phyloP scores from a whole-genome alignment of 2,797 vertebrate species.

The Falco columbarius region DNA sequence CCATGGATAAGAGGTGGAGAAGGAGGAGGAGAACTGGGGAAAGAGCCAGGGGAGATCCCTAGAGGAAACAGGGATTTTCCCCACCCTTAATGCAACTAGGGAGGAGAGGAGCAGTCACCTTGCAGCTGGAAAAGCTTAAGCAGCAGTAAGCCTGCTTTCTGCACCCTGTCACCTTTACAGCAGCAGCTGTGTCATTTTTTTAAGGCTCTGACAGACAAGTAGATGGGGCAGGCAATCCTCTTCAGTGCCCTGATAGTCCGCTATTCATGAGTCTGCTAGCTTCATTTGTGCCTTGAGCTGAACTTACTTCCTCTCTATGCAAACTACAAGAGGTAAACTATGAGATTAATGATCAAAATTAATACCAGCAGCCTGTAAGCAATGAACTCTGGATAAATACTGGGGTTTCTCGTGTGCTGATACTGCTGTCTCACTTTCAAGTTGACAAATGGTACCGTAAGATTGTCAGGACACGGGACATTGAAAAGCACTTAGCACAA shows the following conservation, averaged over 20 bases:
- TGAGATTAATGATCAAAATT: not conserved
- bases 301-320: not conserved
- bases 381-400: not conserved
- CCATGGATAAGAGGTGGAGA: too few species aligned
- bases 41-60: not conserved
- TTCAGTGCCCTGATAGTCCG: not conserved
- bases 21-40: not conserved
- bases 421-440: not conserved
- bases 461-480: not conserved
- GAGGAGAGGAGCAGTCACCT: not conserved
- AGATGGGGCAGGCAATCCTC: not conserved
- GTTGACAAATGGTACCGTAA: not conserved
- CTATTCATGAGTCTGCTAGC: not conserved
- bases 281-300: accelerated
- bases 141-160: not conserved
- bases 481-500: slow-evolving; percentile 25
- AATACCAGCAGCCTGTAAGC: not conserved
- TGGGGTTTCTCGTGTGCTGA: not conserved
- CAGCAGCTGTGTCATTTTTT: not conserved
- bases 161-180: not conserved
- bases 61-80: not conserved
- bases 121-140: not conserved
- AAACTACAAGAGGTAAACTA: not conserved
- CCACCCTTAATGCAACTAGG: not conserved
- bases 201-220: not conserved